These are phyloP conservation scores for Silurus asotus DNA, from an alignment of 2,113 vertebrate species.

Conservation along the genomic window DNA sequence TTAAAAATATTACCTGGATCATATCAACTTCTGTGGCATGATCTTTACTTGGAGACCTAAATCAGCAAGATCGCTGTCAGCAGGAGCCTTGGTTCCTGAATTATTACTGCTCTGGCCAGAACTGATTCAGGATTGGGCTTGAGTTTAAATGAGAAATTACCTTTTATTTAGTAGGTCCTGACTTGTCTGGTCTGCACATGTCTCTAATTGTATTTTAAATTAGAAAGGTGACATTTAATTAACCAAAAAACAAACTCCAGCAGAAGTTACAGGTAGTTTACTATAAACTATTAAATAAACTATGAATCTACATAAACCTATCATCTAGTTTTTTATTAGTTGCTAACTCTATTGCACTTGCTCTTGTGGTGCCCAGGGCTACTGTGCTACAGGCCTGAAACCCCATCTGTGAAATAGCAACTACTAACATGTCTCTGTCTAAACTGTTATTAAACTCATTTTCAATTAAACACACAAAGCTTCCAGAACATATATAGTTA, in stretches of 20 bases:
- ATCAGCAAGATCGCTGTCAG: not conserved
- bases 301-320: not conserved
- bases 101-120: not conserved
- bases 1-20: not conserved
- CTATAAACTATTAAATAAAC: too few species aligned
- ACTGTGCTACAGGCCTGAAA: not conserved
- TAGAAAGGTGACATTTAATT: not conserved
- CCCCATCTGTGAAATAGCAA: not conserved
- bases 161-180: not conserved
- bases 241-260: not conserved
- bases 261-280: not conserved
- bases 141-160: not conserved
- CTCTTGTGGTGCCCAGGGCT: not conserved
- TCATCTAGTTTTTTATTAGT: not conserved
- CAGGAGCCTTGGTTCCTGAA: constrained; percentile 15
- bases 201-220: not conserved
- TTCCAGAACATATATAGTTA: not conserved
- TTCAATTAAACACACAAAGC: not conserved
- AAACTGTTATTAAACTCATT: not conserved
- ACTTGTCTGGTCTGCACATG: not conserved
- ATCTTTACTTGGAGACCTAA: not conserved
- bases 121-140: not conserved
- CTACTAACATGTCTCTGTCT: not conserved
- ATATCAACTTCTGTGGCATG: not conserved
- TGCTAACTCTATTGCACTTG: not conserved